A percentile compares a stretch with the other conserved stretches of the same genome.
These are phyloP conservation scores for Siniperca scherzeri DNA, from an alignment of 2,797 vertebrate species.

Conservation along the genomic window DNA sequence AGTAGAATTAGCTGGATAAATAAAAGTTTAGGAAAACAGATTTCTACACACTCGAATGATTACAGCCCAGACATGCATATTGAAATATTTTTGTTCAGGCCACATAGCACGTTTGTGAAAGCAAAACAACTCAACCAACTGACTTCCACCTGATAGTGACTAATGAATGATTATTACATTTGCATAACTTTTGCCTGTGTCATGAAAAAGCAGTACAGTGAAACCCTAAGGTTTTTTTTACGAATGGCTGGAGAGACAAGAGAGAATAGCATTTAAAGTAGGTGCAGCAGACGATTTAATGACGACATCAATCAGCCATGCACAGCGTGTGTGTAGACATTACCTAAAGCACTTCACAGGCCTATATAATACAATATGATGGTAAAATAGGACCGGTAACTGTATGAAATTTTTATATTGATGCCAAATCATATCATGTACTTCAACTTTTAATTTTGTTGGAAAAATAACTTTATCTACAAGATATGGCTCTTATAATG, in stretches of 20 bases:
- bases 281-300: conserved; percentile 50
- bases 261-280: conserved; percentile 56
- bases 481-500: not conserved
- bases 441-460: not conserved
- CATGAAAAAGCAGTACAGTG: conserved; percentile 29
- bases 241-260: conserved; percentile 46
- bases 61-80: not conserved
- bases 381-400: not conserved
- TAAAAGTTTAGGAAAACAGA: not conserved
- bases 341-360: conserved; percentile 23
- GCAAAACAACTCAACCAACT: conserved; percentile 32
- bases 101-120: conserved; percentile 10
- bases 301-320: conserved; percentile 51
- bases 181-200: conserved; percentile 51
- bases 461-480: not conserved
- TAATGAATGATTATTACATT: conserved; percentile 59
- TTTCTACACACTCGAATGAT: not conserved
- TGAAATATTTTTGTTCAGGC: conserved; percentile 29
- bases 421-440: not conserved
- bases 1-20: not conserved
- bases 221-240: conserved; percentile 23
- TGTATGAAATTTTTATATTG: not conserved
- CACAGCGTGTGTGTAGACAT: conserved; percentile 12
- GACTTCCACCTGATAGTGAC: conserved; percentile 41
- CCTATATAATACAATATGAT: not conserved